Percentiles rank a stretch among this genome's conserved stretches.
Conservation (phyloP, 2,797 vertebrate species). For the Characodon lateralis region DNA sequence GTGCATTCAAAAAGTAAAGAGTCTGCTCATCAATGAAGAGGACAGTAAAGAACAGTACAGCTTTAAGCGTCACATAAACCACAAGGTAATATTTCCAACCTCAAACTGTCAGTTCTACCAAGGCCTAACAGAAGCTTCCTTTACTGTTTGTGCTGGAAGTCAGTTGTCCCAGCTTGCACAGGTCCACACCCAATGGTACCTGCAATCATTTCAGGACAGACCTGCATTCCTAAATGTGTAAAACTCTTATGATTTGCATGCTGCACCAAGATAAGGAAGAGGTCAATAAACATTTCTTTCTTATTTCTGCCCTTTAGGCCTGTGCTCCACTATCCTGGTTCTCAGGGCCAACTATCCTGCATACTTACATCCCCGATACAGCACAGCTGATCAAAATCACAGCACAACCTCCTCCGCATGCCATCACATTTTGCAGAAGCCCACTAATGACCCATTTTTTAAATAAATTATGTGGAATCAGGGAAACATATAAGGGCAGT, state of each 20-base stretch:
- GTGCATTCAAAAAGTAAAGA: slow-evolving; percentile 34
- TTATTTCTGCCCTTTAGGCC: no score
- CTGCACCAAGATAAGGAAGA: no score
- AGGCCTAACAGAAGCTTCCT: slow-evolving; percentile 45
- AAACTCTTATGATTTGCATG: not conserved
- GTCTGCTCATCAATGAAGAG: slow-evolving; percentile 15
- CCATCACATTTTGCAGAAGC: no score
- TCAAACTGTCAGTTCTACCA: slow-evolving; percentile 55
- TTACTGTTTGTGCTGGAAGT: slow-evolving; percentile 48
- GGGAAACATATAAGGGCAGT: no score
- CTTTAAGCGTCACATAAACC: slow-evolving; percentile 7
- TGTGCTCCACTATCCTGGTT: no score
- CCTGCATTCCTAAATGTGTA: slow-evolving; percentile 6
- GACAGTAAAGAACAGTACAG: slow-evolving; percentile 57
- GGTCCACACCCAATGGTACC: slow-evolving; percentile 49
- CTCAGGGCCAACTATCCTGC: no score
- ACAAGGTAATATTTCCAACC: slow-evolving; percentile 63
- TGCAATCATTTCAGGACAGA: slow-evolving; percentile 30
- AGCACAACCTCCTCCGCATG: no score
- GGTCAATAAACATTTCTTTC: no score
- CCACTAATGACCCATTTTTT: no score
- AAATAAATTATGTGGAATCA: no score
- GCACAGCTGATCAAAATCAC: no score
- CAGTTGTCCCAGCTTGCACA: slow-evolving; percentile 53
- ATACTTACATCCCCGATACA: no score